Conservation (phyloP, 2,888 invertebrate genomes). For the Tyria jacobaeae region DNA sequence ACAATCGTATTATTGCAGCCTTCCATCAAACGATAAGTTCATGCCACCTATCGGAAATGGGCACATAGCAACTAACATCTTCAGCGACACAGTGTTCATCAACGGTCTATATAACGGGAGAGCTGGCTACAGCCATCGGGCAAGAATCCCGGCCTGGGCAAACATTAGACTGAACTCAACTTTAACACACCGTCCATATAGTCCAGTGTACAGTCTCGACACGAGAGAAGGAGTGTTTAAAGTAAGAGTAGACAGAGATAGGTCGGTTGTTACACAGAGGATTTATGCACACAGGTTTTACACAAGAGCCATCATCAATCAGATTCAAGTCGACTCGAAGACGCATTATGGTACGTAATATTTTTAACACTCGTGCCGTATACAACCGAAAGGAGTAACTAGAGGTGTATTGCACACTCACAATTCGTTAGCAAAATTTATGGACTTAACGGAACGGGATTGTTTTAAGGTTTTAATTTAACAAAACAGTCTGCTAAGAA, state of each 20-base stretch:
- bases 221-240: conserved; percentile 80
- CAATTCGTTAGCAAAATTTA: not conserved
- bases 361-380: not conserved
- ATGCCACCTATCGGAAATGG: conserved; percentile 88
- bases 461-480: too few relatives aligned
- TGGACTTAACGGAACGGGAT: too few relatives aligned
- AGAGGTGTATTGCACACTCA: not conserved
- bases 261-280: conserved; percentile 80
- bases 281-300: conserved; percentile 82
- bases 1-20: conserved; percentile 61
- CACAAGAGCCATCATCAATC: conserved; percentile 81
- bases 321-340: conserved; percentile 79
- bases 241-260: conserved; percentile 78
- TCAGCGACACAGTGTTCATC: conserved; percentile 87
- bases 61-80: conserved; percentile 86
- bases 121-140: conserved; percentile 85
- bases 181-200: conserved; percentile 67
- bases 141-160: conserved; percentile 87
- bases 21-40: conserved; percentile 84
- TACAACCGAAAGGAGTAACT: not conserved
- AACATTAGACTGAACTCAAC: conserved; percentile 84
- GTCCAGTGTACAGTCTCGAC: conserved; percentile 78
- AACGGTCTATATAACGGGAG: conserved; percentile 87
- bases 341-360: conserved; percentile 65
- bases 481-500: too few relatives aligned